Evolutionary conservation across 2,113 vertebrate genomes (phyloP), one percentile per base, ranked within the genome.

Genomic region (Campylorhamphus procurvoides): DNA sequence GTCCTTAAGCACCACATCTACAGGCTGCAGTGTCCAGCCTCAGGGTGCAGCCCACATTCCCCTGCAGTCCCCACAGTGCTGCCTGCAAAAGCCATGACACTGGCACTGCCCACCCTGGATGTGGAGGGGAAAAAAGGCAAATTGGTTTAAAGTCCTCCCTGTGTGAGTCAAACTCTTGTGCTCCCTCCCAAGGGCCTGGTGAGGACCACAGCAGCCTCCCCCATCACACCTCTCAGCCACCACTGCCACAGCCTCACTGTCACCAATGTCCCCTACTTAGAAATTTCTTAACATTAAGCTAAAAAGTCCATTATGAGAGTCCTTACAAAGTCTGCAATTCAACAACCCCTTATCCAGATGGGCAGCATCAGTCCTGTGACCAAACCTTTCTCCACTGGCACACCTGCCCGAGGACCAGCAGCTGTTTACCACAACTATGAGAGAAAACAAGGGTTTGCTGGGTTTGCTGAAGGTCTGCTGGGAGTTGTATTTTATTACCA

Each of bases 11-110:
- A 60, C 9, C 39, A 60, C 33, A 46, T 24, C 23, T 6, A 3
- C 20, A 12, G 47, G 24, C 17, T 15, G 50, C n/a, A 78, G 31
- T 23, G 18, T 19, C 27, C 24, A 12, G 28, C 18, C 23, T 12
- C 0, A 0, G 28, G 15, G 5, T 59, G 42, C 23, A 18, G 19
- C 28, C 27, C 2, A 0, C 2, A 0, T 10, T 69, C 33, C 33
- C 40, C 50, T 46, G 25, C 25, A 33, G 27, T 31, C 7, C 19
- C 16, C 40, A 23, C 20, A 6, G 1, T 0, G 0, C 46, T 37
- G n/a, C 4, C 68, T 69, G 59, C 31, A 31, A 27, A 53, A 59
- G 46, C 27, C 1, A 1, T 19, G 47, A 27, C 15, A 4, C 42
- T 53, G 56, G 10, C 18, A 17, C 44, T 12, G 24, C 44, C 25